Base-by-base conservation (phyloP, 2,888 invertebrate genomes). In the Limnephilus auricula region DNA sequence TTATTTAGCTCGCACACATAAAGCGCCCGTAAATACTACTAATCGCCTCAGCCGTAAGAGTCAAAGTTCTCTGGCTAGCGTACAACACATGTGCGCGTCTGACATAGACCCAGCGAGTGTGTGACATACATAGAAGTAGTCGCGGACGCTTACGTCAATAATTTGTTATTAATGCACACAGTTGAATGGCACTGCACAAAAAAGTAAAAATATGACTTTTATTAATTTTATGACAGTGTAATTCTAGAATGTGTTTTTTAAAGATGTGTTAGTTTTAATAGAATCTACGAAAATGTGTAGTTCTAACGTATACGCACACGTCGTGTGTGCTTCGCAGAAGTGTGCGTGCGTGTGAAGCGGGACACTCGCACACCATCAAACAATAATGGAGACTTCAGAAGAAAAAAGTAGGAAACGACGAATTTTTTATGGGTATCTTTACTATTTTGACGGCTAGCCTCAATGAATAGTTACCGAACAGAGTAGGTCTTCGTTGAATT, bases 271-370 rank as follows among this genome's bases (percentile, higher is more conserved):
- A 40, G 30, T 30, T 85, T 45, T 40, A 34, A 85, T 85, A 37
- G 40, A 40, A 45, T n/a, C 40, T 30, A 34, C n/a, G 40, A 30
- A 85, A 15, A n/a, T 85, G 25, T 85, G 85, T 34, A 40, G n/a
- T 45, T 12, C 37, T 12, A 40, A 37, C 30, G 80, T 83, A 82
- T 89, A 89, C 89, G 82, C 89, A 89, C 89, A 83, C 82, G 86
- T 30, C 86, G 80, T 90, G 40, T 90, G 82, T 82, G 90, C 80
- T 87, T 50, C 34, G 87, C 34, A 25, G 31, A 65, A 34, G 89
- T 89, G 79, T 89, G 89, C 79, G 90, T 37, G 32, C 85, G 90
- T 90, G 90, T 90, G 90, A 90, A 90, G 90, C 90, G 90, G 90
- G 90, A 86, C 90, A 86, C 85, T 84, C 83, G 79, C 85, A 65